A percentile compares a stretch with the other conserved stretches of the same genome.
These are phyloP conservation scores for Esox niger DNA, from an alignment of 2,113 vertebrate genomes.

Conservation along the genomic window DNA sequence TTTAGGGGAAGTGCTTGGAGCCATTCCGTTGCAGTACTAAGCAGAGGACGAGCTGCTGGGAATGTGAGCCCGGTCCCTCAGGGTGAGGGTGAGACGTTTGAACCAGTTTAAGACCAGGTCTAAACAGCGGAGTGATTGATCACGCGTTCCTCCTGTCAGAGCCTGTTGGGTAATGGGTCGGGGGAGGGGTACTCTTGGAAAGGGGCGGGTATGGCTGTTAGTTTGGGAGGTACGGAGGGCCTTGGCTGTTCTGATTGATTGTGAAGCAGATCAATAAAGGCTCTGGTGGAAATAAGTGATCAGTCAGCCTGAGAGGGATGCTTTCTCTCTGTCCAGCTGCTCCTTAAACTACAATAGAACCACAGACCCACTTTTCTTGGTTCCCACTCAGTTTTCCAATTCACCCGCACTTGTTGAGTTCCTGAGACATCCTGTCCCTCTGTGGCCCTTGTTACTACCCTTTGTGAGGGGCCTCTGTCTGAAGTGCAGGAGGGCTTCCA, in stretches of 20 bases:
- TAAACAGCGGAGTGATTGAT: slow-evolving; percentile 74
- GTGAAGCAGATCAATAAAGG: slow-evolving; percentile 60
- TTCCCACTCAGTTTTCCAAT: slow-evolving; percentile 3
- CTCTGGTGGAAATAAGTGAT: slow-evolving; percentile 62
- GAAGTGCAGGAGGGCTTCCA: neutral
- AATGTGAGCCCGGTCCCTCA: neutral
- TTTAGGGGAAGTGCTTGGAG: neutral
- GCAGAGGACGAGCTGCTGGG: neutral
- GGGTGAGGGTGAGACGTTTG: slow-evolving; percentile 23
- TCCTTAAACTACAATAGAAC: slow-evolving; percentile 3
- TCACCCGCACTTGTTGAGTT: neutral
- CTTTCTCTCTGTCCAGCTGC: slow-evolving; percentile 33
- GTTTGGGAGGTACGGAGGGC: slow-evolving; percentile 29
- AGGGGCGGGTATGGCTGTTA: too few species aligned
- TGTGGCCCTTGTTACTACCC: neutral
- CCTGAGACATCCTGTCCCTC: neutral
- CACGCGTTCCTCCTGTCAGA: slow-evolving; percentile 71
- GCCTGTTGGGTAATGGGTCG: slow-evolving; percentile 53
- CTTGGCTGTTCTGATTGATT: slow-evolving; percentile 76
- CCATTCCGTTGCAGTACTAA: neutral
- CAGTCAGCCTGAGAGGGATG: slow-evolving; percentile 55
- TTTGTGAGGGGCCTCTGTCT: neutral
- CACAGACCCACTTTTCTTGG: neutral
- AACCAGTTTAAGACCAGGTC: slow-evolving; percentile 55
- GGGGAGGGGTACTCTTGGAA: slow-evolving; percentile 62